Base-by-base conservation (phyloP, 2,797 vertebrate species). In the Ara ararauna region DNA sequence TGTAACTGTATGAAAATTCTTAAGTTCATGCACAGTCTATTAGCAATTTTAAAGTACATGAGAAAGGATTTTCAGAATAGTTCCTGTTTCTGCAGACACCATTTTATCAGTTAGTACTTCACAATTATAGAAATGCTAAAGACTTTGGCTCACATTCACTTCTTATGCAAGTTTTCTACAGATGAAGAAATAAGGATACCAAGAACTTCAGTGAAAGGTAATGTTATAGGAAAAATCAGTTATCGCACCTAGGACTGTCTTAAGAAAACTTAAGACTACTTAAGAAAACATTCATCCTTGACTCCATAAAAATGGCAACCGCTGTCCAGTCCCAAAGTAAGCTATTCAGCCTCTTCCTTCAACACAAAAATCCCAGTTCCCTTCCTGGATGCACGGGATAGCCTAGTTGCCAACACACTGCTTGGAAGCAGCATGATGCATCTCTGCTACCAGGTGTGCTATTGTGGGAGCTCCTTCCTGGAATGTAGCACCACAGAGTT, bases 301-400 rank as follows among this genome's bases (percentile, higher is more conserved):
- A 51, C 22, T 60, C 32, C 4, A 3, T 11, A 60, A 70, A 76
- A 88, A 67, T 2, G 12, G 74, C 51, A 84, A 14, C 44, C 2
- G 1, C 56, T 51, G 7, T 44, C 65, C 68, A 75, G 34, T 13
- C 40, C 60, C n/a, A 5, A 22, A 30, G 6, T 7, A 38, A 67
- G 44, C 38, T 7, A 18, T 30, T 84, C 51, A 65, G 58, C 32
- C 47, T 72, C 58, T n/a, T 75, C 17, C 24, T 76, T 42, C 1
- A 2, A 34, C 1, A 4, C 27, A 14, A 10, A 53, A 8, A 17
- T 15, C 13, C 23, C 67, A 32, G 22, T 17, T 67, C 14, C 53
- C 32, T 50, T 58, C 42, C 54, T 0, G 5, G 38, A 10, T 0
- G 0, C 40, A 2, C 0, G 1, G 29, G 27, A 65, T 6, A 73